Percentiles rank a stretch among this genome's conserved stretches.
Conservation (phyloP, 1,140 invertebrate species). For the Magallana gigas region DNA sequence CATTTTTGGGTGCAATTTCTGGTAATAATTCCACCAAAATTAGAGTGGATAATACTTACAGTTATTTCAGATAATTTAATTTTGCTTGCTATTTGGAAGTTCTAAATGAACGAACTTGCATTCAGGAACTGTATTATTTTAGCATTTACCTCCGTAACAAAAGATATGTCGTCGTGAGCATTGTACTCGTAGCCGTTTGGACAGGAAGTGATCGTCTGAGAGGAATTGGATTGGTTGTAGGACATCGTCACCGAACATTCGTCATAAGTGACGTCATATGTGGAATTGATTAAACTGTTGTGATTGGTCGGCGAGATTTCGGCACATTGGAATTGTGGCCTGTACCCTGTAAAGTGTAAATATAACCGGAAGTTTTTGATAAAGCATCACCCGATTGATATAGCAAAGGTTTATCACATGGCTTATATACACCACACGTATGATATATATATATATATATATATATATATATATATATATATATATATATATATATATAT, state of each 20-base stretch:
- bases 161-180: conserved; percentile 42
- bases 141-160: conserved; percentile 60
- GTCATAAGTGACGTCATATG: conserved; percentile 5
- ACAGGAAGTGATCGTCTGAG: background rate
- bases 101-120: background rate
- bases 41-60: too few relatives aligned
- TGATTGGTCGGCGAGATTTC: background rate
- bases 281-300: background rate
- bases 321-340: conserved; percentile 26
- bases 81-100: background rate
- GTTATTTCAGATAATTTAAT: background rate
- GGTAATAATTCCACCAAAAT: too few relatives aligned
- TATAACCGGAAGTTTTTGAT: background rate
- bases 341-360: conserved; percentile 15
- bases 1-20: too few relatives aligned
- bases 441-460: too few relatives aligned
- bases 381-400: background rate
- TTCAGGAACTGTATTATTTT: background rate
- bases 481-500: too few relatives aligned
- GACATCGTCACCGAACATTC: conserved; percentile 9
- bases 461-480: too few relatives aligned
- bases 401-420: background rate
- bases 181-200: conserved; percentile 55
- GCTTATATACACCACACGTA: too few relatives aligned
- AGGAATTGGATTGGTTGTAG: background rate